A percentile compares a stretch with the other conserved stretches of the same genome.
Conservation (phyloP, 2,797 vertebrate species). For the Schizopygopsis malacanthus region DNA sequence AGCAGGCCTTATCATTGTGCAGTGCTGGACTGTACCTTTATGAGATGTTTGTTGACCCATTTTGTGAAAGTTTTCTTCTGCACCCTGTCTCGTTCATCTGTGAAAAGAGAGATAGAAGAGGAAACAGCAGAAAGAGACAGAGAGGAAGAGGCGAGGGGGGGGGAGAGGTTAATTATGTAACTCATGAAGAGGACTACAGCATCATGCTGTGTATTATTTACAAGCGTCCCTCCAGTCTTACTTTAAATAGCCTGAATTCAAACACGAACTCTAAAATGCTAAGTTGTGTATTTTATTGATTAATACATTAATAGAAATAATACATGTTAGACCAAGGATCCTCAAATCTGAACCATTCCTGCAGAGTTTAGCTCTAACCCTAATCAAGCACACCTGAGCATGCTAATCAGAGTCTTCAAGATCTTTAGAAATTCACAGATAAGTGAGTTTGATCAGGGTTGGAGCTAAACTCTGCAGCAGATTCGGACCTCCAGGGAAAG, state of each 20-base stretch:
- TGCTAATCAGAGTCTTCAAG: too few species aligned
- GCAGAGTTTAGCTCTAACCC: too few species aligned
- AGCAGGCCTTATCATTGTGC: slow-evolving; percentile 27
- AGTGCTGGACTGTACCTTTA: slow-evolving; percentile 85
- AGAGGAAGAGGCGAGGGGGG: neutral
- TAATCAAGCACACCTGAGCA: too few species aligned
- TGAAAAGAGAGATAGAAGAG: slow-evolving; percentile 59
- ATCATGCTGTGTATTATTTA: slow-evolving; percentile 46
- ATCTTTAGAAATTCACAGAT: too few species aligned
- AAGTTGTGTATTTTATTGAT: neutral
- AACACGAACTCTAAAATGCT: neutral
- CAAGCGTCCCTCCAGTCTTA: slow-evolving; percentile 7
- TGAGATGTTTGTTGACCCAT: slow-evolving; percentile 99
- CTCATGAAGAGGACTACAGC: slow-evolving; percentile 43
- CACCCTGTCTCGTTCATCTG: slow-evolving; percentile 97
- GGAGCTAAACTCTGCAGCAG: too few species aligned
- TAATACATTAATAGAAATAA: neutral
- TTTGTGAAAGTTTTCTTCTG: slow-evolving; percentile 99
- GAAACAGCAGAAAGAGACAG: neutral
- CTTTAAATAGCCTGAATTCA: slow-evolving; percentile 23
- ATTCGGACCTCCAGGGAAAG: too few species aligned
- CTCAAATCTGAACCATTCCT: too few species aligned
- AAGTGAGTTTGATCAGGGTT: too few species aligned
- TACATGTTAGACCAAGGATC: neutral
- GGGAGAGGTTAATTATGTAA: slow-evolving; percentile 60